Percentiles rank a stretch among this genome's conserved stretches.
Conservation (phyloP, 2,888 invertebrate genomes). For the Drosophila pseudotakahashii region DNA sequence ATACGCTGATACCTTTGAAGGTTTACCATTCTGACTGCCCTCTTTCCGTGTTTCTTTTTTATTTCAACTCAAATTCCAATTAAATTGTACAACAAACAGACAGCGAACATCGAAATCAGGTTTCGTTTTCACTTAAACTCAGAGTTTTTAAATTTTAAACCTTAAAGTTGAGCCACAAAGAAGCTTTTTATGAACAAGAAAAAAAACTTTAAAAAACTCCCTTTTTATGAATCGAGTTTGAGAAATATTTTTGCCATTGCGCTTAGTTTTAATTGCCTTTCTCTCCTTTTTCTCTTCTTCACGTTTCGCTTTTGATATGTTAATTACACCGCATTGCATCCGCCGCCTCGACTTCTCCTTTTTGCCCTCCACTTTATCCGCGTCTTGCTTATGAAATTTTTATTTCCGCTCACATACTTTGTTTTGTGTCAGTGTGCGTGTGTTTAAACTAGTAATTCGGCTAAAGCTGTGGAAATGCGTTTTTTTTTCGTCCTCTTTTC, state of each 20-base stretch:
- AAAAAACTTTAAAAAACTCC: background rate
- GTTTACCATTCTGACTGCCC: background rate
- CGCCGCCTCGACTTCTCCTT: background rate
- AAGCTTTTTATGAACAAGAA: slow-evolving; percentile 7
- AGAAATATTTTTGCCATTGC: slow-evolving; percentile 21
- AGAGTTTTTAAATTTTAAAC: slow-evolving; percentile 1
- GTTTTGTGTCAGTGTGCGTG: slow-evolving; percentile 22
- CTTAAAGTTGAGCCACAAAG: slow-evolving; percentile 9
- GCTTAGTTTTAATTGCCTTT: slow-evolving; percentile 36
- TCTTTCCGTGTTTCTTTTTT: background rate
- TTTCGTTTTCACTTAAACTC: background rate
- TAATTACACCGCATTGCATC: slow-evolving; percentile 45
- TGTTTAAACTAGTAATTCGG: slow-evolving; percentile 19
- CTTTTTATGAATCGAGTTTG: slow-evolving; percentile 8
- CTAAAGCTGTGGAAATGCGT: slow-evolving; percentile 24
- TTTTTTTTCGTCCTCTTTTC: background rate
- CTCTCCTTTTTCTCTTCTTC: background rate
- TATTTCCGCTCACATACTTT: slow-evolving; percentile 11
- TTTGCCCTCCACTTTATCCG: slow-evolving; percentile 2
- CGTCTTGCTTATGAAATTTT: slow-evolving; percentile 15
- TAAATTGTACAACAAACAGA: slow-evolving; percentile 7
- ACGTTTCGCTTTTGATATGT: slow-evolving; percentile 50
- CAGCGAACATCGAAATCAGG: background rate
- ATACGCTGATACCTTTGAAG: slow-evolving; percentile 24
- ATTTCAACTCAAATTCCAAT: slow-evolving; percentile 7